Evolutionary conservation across 2,888 invertebrate species (phyloP).

Genomic region (Phengaris alcon): DNA sequence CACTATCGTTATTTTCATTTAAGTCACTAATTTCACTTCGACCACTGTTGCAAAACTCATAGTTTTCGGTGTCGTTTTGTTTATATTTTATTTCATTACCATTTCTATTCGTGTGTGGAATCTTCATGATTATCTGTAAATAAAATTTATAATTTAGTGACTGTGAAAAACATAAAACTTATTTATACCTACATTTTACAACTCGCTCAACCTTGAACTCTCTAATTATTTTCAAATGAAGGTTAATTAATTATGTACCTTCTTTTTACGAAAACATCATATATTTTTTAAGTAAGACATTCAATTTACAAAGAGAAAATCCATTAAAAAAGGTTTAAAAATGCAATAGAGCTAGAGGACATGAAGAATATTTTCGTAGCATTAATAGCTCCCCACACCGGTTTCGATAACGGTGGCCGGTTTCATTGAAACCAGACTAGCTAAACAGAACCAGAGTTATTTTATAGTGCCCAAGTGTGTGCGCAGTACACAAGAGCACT

Average conservation of each 20-base stretch:
- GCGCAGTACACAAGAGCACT: not conserved
- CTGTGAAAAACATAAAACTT: not conserved
- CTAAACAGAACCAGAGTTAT: too few relatives aligned
- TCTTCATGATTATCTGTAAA: conserved; percentile 68
- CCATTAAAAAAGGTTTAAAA: not conserved
- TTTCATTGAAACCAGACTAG: too few relatives aligned
- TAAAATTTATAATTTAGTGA: conserved; percentile 30
- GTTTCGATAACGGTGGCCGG: too few relatives aligned
- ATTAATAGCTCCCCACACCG: too few relatives aligned
- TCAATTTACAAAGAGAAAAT: not conserved
- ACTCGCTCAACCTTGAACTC: not conserved
- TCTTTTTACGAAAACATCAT: not conserved
- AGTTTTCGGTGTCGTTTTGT: conserved; percentile 42
- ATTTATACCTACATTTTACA: not conserved
- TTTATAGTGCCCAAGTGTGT: too few relatives aligned
- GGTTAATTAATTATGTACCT: not conserved
- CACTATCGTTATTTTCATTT: conserved; percentile 7
- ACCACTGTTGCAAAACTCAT: conserved; percentile 37
- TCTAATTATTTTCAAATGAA: not conserved
- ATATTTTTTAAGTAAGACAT: not conserved
- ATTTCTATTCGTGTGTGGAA: conserved; percentile 58
- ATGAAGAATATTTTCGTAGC: too few relatives aligned
- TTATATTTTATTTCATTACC: conserved; percentile 57
- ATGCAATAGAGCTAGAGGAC: not conserved
- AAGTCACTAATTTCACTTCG: conserved; percentile 7